Conservation (phyloP, 1,140 invertebrate species). For the Nautilus pompilius region DNA sequence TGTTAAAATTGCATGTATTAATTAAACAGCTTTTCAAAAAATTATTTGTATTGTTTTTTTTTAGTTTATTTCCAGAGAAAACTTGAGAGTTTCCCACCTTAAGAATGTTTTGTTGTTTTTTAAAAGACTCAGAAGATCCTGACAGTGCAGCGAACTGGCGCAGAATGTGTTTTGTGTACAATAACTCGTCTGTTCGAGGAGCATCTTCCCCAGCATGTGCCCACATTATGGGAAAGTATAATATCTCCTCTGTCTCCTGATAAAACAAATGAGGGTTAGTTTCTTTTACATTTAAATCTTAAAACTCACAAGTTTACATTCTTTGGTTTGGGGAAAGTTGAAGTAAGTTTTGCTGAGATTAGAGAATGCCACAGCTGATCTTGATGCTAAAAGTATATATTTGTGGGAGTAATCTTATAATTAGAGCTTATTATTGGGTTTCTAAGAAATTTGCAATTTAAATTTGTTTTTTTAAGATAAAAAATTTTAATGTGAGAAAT, state of each 20-base stretch:
- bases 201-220: conserved; percentile 22
- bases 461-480: too few species aligned
- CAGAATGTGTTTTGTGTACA: conserved; percentile 31
- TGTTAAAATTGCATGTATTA: too few species aligned
- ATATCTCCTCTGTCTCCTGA: conserved; percentile 11
- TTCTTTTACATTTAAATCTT: background rate
- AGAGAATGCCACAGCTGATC: background rate
- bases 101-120: too few species aligned
- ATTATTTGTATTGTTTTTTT: too few species aligned
- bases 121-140: conserved; percentile 35
- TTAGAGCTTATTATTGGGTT: too few species aligned
- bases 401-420: too few species aligned
- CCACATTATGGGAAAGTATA: conserved; percentile 36
- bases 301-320: background rate
- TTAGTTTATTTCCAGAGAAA: too few species aligned
- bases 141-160: conserved; percentile 35
- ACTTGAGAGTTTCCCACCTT: too few species aligned
- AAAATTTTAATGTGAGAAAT: too few species aligned
- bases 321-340: background rate
- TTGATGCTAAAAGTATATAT: too few species aligned
- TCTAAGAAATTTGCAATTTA: too few species aligned
- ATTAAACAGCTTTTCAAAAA: too few species aligned
- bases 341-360: background rate
- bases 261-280: background rate
- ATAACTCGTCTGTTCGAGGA: conserved; percentile 30